Percentiles rank a stretch among this genome's conserved stretches.
These are phyloP conservation scores for Pangasianodon hypophthalmus DNA, from an alignment of 2,113 vertebrate genomes.

Conservation along the genomic window DNA sequence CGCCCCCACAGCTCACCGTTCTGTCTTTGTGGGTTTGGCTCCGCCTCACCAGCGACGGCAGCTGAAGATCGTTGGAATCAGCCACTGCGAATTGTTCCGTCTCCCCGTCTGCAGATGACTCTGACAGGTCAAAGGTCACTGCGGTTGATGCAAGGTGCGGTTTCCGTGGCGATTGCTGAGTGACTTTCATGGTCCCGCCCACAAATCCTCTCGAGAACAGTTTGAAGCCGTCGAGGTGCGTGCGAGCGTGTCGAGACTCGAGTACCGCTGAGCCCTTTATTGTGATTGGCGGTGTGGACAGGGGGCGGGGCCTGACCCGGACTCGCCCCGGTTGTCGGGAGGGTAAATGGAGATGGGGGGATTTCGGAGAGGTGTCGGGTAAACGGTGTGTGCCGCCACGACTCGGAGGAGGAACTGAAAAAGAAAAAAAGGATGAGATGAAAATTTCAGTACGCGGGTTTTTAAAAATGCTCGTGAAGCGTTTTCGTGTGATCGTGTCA, in stretches of 20 bases:
- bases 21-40: not conserved
- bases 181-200: not conserved
- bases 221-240: not conserved
- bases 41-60: not conserved
- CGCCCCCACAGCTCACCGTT: constrained; percentile 47
- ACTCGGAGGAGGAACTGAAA: not conserved
- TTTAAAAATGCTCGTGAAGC: not conserved
- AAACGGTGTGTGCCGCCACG: constrained; percentile 47
- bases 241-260: constrained; percentile 14
- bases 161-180: constrained; percentile 32
- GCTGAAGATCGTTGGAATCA: too few relatives aligned
- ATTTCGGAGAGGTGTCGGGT: constrained; percentile 34
- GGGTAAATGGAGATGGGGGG: constrained; percentile 67
- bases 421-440: not conserved
- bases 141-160: constrained; percentile 34
- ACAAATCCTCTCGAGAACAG: constrained; percentile 15
- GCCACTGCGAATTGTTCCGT: too few relatives aligned
- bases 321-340: constrained; percentile 54
- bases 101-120: too few relatives aligned
- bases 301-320: not conserved
- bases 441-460: not conserved
- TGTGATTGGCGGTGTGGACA: constrained; percentile 55
- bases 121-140: too few relatives aligned
- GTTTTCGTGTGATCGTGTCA: not conserved
- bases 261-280: constrained; percentile 56